Evolutionary conservation across 2,797 vertebrate species (phyloP).

Genomic region (Geotrypetes seraphini): DNA sequence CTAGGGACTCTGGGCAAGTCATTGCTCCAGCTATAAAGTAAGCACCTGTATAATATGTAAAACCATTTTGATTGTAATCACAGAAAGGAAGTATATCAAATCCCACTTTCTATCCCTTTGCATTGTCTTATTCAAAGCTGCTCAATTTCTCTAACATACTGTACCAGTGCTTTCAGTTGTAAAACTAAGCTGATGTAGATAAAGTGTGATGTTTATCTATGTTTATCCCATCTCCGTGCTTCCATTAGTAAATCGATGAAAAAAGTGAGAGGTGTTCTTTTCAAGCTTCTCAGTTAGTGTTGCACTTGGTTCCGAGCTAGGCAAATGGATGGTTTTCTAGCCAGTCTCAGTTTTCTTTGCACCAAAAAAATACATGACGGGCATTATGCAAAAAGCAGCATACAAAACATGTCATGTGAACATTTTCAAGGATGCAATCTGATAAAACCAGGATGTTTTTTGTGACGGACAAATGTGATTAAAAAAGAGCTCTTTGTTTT

Average conservation of each 20-base stretch:
- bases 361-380: slow-evolving; percentile 2
- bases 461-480: no score
- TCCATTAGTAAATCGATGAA: slow-evolving; percentile 1
- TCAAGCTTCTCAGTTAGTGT: slow-evolving; percentile 10
- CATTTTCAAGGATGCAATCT: no score
- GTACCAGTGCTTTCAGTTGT: neutral
- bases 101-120: slow-evolving; percentile 3
- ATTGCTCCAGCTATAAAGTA: no score
- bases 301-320: slow-evolving; percentile 11
- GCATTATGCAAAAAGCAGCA: neutral
- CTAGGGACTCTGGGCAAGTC: no score
- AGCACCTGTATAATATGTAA: no score
- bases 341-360: neutral
- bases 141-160: neutral
- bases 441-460: no score
- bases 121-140: neutral
- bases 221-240: slow-evolving; percentile 2
- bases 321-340: neutral
- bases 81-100: no score
- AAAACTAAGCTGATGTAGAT: neutral
- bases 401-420: no score
- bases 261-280: slow-evolving; percentile 2
- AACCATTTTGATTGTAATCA: no score
- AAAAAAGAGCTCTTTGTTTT: no score
- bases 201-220: neutral